Evolutionary conservation across 1,140 invertebrate species (phyloP).

Genomic region (Battus philenor): DNA sequence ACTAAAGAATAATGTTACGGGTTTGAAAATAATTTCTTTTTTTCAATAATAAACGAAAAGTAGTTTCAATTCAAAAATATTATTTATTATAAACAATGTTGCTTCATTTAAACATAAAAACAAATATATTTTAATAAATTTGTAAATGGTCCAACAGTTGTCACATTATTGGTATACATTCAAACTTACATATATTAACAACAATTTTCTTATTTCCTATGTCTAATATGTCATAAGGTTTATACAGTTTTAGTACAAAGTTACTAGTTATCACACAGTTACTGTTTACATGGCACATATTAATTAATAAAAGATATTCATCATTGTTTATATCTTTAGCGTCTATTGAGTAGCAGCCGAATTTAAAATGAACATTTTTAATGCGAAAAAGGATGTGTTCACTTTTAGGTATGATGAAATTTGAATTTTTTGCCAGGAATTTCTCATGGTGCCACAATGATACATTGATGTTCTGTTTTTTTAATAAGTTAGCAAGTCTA

Average conservation of each 20-base stretch:
- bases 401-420: constrained; percentile 53
- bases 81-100: too few species aligned
- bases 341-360: constrained; percentile 45
- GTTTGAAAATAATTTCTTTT: too few species aligned
- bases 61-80: too few species aligned
- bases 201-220: constrained; percentile 38
- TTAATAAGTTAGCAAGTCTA: constrained; percentile 39
- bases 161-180: too few species aligned
- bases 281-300: constrained; percentile 35
- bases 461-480: constrained; percentile 51
- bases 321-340: constrained; percentile 31
- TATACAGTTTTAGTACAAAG: constrained; percentile 49
- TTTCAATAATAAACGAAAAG: too few species aligned
- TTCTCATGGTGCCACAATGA: constrained; percentile 61
- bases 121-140: too few species aligned
- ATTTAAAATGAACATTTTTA: constrained; percentile 39
- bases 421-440: constrained; percentile 54
- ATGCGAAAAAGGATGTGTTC: constrained; percentile 38
- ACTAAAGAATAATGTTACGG: too few species aligned
- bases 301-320: constrained; percentile 41
- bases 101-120: too few species aligned
- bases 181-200: constrained; percentile 56
- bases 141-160: too few species aligned
- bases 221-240: constrained; percentile 40
- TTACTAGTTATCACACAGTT: constrained; percentile 24